phyloP scores from a whole-genome alignment of 2,797 vertebrate species.

The Esox masquinongy region DNA sequence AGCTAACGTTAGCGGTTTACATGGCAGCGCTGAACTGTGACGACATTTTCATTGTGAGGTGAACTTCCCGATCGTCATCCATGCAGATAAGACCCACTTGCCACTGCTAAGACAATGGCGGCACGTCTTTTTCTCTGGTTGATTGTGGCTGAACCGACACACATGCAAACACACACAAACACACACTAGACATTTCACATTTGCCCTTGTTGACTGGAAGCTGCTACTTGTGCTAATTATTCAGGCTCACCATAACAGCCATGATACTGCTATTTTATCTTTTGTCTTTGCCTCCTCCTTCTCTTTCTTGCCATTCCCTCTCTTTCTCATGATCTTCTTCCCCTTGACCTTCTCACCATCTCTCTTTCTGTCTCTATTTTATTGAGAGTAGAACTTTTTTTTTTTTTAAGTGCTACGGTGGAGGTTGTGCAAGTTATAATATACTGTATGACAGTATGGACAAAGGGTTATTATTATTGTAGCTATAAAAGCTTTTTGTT shows the following conservation, averaged over 20 bases:
- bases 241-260: conserved; percentile 36
- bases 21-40: conserved; percentile 20
- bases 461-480: no score
- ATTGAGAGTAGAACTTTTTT: no score
- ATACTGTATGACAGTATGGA: no score
- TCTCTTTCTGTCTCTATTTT: not conserved
- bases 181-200: conserved; percentile 10
- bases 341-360: not conserved
- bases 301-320: not conserved
- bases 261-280: conserved; percentile 41
- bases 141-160: not conserved
- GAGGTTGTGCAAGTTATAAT: no score
- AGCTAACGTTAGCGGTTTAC: conserved; percentile 41
- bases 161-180: conserved; percentile 4
- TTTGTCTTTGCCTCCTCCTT: conserved; percentile 7
- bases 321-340: conserved; percentile 8
- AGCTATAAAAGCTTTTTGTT: no score
- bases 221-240: conserved; percentile 10
- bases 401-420: no score
- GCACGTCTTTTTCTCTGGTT: conserved; percentile 5
- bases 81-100: not conserved
- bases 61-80: not conserved
- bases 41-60: conserved; percentile 12
- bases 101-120: not conserved
- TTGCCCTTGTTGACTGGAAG: conserved; percentile 2